A percentile compares a stretch with the other conserved stretches of the same genome.
Conservation (phyloP, 2,888 invertebrate genomes). For the Acleris literana region DNA sequence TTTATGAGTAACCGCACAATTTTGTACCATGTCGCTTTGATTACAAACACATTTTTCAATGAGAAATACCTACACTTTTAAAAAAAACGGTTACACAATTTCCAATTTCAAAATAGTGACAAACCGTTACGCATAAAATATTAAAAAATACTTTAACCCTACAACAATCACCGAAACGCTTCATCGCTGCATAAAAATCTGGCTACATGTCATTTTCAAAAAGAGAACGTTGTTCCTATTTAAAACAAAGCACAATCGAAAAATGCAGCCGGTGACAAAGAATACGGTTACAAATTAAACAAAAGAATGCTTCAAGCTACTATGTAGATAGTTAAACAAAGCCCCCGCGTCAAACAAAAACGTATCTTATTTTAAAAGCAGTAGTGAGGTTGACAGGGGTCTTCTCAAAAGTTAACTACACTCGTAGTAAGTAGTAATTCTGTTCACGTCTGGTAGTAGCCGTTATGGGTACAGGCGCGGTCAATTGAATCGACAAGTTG, state of each 20-base stretch:
- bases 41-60: too few relatives aligned
- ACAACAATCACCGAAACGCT: too few relatives aligned
- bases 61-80: too few relatives aligned
- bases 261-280: conserved; percentile 9
- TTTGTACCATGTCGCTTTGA: too few relatives aligned
- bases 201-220: conserved; percentile 11
- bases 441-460: conserved; percentile 62
- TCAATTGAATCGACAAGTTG: conserved; percentile 59
- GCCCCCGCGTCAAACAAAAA: not conserved
- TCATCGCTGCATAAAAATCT: not conserved
- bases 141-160: too few relatives aligned
- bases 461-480: conserved; percentile 58
- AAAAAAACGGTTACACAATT: too few relatives aligned
- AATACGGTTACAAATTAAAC: conserved; percentile 20
- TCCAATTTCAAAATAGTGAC: too few relatives aligned
- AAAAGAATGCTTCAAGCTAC: conserved; percentile 17
- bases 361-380: too few relatives aligned
- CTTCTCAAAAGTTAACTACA: conserved; percentile 5
- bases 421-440: conserved; percentile 46
- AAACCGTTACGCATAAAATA: too few relatives aligned
- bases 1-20: too few relatives aligned
- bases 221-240: conserved; percentile 8
- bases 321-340: not conserved
- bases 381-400: not conserved
- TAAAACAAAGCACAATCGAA: conserved; percentile 14